Conservation (phyloP, 53 echinoderm and acorn worm species). For the Paracentrotus lividus region DNA sequence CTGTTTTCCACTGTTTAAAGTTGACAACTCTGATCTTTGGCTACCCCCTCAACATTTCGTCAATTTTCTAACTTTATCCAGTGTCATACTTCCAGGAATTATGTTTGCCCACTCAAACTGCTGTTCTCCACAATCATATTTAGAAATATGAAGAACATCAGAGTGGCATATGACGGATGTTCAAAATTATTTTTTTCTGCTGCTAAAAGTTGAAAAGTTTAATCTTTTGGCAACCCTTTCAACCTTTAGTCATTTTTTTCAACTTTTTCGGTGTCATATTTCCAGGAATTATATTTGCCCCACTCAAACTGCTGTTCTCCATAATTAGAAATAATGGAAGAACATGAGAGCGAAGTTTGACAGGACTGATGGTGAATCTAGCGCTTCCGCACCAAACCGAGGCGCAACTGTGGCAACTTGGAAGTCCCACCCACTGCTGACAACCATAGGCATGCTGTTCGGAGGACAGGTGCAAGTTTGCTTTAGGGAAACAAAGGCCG, state of each 20-base stretch:
- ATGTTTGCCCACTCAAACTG: not conserved
- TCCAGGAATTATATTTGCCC: not conserved
- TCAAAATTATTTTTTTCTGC: no score
- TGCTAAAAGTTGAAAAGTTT: not conserved
- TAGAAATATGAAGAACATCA: conserved; percentile 16
- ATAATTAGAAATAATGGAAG: conserved; percentile 25
- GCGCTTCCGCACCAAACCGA: conserved; percentile 3
- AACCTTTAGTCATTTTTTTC: not conserved
- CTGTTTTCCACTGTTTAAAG: not conserved
- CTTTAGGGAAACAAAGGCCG: conserved; percentile 33
- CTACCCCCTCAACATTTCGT: not conserved
- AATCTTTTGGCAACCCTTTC: not conserved
- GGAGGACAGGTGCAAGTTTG: conserved; percentile 43
- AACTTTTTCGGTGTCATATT: not conserved
- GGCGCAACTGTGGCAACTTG: conserved; percentile 32
- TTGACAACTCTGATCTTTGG: not conserved
- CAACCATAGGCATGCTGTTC: not conserved
- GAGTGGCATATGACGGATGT: not conserved
- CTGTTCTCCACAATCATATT: conserved; percentile 32
- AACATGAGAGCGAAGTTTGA: conserved; percentile 1
- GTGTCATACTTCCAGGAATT: not conserved
- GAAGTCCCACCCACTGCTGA: not conserved
- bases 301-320: conserved; percentile 1
- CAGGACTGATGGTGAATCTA: not conserved
- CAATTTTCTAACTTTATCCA: not conserved